Base-by-base conservation (phyloP, 2,113 vertebrate species). In the cat (Felis catus) region DNA sequence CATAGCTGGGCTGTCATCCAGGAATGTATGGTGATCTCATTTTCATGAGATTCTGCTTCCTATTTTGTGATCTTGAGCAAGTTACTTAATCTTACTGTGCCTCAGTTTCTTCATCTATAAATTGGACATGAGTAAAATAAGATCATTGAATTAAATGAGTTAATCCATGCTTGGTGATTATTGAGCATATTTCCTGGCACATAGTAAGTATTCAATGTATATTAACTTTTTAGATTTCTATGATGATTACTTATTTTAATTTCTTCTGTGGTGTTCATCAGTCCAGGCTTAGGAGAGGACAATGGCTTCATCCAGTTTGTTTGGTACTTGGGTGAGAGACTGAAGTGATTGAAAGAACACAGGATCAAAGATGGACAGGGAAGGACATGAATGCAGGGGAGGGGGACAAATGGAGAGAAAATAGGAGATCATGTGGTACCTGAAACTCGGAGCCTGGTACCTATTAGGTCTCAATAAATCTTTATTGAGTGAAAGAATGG, bases 271-370 rank as follows among this genome's bases (percentile, higher is more conserved):
- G 13, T 63, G 36, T 79, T 65, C n/a, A 88, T 71, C 36, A 94
- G 31, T 53, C 66, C 21, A 63, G n/a, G 61, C 55, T 91, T 79
- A 78, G 51, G 76, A 91, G 23, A 76, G 6, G 5, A 83, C 1
- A 48, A 61, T 21, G 29, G 48, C 33, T 93, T 90, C 7, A 74
- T 76, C 21, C 21, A 76, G 33, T 91, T 82, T 70, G 23, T 70
- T 4, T 95, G 86, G 39, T 78, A 78, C 70, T 89, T 89, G 19
- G 31, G 7, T 89, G 18, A 80, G 53, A 83, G 76, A 76, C 7
- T 71, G 29, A 97, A 91, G n/a, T 83, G 14, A 63, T 36, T 86
- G 39, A 94, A 94, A 81, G 23, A 96, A 88, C 23, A 91, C 31
- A 71, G 41, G 80, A 27, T 80, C 45, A 95, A 68, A 87, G 55